Base-by-base conservation (phyloP, 1,140 invertebrate genomes). In the Neocloeon triangulifer region DNA sequence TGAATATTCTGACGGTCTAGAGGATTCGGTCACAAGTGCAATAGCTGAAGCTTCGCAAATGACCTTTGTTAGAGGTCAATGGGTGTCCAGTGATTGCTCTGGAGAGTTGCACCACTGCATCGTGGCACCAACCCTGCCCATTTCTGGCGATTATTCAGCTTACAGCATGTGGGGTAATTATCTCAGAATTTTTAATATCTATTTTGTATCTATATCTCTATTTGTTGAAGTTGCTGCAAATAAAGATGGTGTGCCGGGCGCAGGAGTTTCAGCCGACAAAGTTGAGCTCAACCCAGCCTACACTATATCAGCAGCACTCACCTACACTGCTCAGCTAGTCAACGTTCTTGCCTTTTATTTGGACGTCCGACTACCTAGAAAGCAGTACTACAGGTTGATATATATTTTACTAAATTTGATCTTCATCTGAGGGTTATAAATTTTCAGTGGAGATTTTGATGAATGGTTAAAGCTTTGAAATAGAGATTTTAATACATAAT, bases 251-350 rank as follows among this genome's bases (percentile, higher is more conserved):
- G 60, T 66, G 1, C 39, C 44, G 10, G 60, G 64, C 33, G 59
- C 59, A 21, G 52, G 55, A 42, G 50, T 62, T 43, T 55, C 53
- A 41, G 32, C 19, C 13, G 46, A 58, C 41, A 50, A 53, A 42
- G 57, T 57, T 18, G 61, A 60, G 38, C 55, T 59, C 40, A 72
- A 77, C 52, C 62, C 66, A 26, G 71, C 69, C 8, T 73, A 73
- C 46, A 69, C 66, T 34, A 76, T 81, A 30, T 66, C 64, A 46
- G 77, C 77, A 21, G 80, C 73, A 27, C 59, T 86, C 19, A 71
- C 71, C 28, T 80, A 82, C 48, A 69, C 71, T 12, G 71, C 77
- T 33, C 81, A 89, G 57, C 55, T 86, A 37, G 62, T 77, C n/a
- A 68, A 70, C 46, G 58, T 81, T 39, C 51, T 84, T 32, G 70